Evolutionary conservation across 1,140 invertebrate species (phyloP), one percentile per base, ranked within the genome.

Genomic region (Cyrtorhinus lividipennis): DNA sequence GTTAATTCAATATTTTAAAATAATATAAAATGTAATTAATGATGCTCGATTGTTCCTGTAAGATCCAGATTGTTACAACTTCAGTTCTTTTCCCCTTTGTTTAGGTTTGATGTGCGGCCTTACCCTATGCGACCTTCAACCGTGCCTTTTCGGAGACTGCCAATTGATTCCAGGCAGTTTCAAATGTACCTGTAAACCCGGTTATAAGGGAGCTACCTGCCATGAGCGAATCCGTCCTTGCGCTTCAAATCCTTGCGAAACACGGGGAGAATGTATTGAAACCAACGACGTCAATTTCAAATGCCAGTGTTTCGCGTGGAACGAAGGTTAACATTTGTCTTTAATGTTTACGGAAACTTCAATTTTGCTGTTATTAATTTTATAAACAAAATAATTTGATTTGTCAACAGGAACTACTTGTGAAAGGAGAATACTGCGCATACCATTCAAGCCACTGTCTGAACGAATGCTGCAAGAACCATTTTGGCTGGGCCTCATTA

Each of bases 401-500:
- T n/a, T n/a, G n/a, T n/a, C n/a, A n/a, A 20, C 67, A 80, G 78
- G 79, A 23, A 66, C 74, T 15, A 68, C 77, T 68, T 81, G 83
- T 76, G 77, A 87, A 72, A 68, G 78, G 57, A 72, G 81, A 24
- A 81, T 83, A 75, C 68, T 78, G 62, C 73, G 79, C 66, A 85
- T 86, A 66, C 83, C 83, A 1, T 85, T 80, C 71, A 83, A 82
- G 66, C 83, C 84, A 1, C 69, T 86, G 23, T 82, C 82, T 45
- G 77, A 87, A 62, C 72, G 86, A 23, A 88, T 90, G 86, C 74
- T 89, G 2, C 83, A 88, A 68, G 86, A 90, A 71, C 86, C 86
- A 0, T 89, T 90, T 72, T 90, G 86, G 86, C 73, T 90, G 15
- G 86, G 86, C 1, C 75, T 90, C 15, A 86, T 89, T 70, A 86